phyloP scores from a whole-genome alignment of 2,113 vertebrate genomes.

The Barnardius zonarius region DNA sequence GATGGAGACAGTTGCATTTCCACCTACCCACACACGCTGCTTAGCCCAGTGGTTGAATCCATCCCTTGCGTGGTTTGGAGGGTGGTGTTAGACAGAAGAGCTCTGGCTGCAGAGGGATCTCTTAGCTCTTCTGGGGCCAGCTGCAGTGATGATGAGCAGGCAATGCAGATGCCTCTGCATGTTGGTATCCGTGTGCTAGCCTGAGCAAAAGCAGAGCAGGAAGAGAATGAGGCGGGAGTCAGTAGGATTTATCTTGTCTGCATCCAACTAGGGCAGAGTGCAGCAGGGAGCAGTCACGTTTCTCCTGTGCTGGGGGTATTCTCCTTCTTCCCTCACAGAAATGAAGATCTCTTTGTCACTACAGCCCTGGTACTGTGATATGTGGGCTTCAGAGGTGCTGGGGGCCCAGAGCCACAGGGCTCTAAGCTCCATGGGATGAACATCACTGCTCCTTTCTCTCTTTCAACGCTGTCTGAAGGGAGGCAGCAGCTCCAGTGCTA shows the following conservation, averaged over 20 bases:
- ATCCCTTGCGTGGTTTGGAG: background rate
- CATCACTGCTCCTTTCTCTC: background rate
- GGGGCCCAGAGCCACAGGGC: background rate
- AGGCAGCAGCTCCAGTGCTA: background rate
- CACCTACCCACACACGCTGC: background rate
- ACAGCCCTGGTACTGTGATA: background rate
- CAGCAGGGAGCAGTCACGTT: background rate
- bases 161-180: background rate
- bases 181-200: fast-evolving
- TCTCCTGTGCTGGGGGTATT: background rate
- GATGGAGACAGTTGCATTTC: background rate
- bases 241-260: background rate
- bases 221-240: background rate
- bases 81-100: background rate
- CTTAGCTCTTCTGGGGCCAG: background rate
- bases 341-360: background rate
- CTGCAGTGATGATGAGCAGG: background rate
- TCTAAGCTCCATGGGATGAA: background rate
- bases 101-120: background rate
- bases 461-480: background rate
- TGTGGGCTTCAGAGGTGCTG: background rate
- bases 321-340: background rate
- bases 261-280: background rate
- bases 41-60: background rate
- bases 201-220: background rate